These are phyloP conservation scores for Drosophila nigromelanica DNA, from an alignment of 1,140 invertebrate genomes.

Conservation along the genomic window DNA sequence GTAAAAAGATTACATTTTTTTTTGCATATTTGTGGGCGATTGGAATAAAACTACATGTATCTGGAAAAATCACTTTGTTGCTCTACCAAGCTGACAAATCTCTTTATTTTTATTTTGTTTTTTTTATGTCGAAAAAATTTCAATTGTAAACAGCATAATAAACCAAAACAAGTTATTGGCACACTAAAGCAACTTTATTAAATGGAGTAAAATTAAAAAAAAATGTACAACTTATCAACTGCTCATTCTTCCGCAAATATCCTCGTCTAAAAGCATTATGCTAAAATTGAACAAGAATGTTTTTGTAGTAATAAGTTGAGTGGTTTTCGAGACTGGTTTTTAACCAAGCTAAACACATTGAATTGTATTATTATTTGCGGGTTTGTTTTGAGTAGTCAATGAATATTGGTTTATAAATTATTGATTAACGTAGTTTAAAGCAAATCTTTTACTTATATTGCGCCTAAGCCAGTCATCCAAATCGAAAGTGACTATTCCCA, in stretches of 20 bases:
- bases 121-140: neutral
- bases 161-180: too few relatives aligned
- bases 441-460: neutral
- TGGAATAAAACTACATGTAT: neutral
- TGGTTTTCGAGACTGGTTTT: neutral
- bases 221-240: neutral
- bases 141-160: neutral
- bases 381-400: neutral
- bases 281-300: neutral
- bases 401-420: neutral
- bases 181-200: neutral
- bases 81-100: neutral
- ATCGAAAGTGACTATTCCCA: neutral
- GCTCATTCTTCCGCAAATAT: neutral
- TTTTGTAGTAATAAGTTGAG: neutral
- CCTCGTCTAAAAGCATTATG: neutral
- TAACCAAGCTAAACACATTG: neutral
- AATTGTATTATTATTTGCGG: neutral
- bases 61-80: neutral
- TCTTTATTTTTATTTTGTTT: neutral
- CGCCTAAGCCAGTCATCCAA: neutral
- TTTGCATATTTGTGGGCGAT: neutral
- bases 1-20: neutral
- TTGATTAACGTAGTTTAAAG: neutral
- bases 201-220: neutral